Base-by-base conservation (phyloP, 2,113 vertebrate genomes). In the Notarius lentiginosus region DNA sequence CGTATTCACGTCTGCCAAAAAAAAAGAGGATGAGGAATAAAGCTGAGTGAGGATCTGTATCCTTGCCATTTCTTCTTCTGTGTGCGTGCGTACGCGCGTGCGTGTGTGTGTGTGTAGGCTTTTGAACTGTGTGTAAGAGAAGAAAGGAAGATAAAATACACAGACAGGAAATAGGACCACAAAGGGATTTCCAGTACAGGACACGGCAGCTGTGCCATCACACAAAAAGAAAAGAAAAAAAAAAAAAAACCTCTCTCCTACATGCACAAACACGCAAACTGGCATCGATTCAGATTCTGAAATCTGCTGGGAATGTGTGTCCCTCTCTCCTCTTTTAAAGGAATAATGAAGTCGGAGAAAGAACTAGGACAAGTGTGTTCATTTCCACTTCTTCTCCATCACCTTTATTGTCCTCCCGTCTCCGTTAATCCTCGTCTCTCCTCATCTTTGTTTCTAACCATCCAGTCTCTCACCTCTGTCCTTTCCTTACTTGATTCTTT, bases 41-140 rank as follows among this genome's bases (percentile, higher is more conserved):
- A 91, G 92, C 90, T 79, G 89, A 87, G 86, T 89, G 91, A 75
- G 87, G 90, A 89, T 90, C 61, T 63, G 93, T 94, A 92, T 92
- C 92, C 93, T 92, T 90, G 91, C 20, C 20, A 12, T 11, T 24
- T 12, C 20, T 22, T 82, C 72, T 84, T 91, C 85, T 75, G 56
- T 87, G 7, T 66, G 65, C 77, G 18, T 87, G 82, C 84, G 82
- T 86, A 61, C 86, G 65, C 76, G 79, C 65, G 79, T 83, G 88
- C 68, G 73, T 77, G 85, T 75, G 86, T 51, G 87, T 76, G 79
- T 86, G 83, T 77, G 83, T 72, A 58, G 49, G 58, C 76, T 53
- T 87, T 41, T 79, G 76, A 81, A 56, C 34, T 70, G 53, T 73
- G 85, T 84, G 68, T 49, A 61, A 87, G 49, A 87, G 84, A 82